Percentiles rank a stretch among this genome's conserved stretches.
Evolutionary conservation across 2,113 vertebrate species (phyloP).

Genomic region (Mesembrinibis cayennensis): DNA sequence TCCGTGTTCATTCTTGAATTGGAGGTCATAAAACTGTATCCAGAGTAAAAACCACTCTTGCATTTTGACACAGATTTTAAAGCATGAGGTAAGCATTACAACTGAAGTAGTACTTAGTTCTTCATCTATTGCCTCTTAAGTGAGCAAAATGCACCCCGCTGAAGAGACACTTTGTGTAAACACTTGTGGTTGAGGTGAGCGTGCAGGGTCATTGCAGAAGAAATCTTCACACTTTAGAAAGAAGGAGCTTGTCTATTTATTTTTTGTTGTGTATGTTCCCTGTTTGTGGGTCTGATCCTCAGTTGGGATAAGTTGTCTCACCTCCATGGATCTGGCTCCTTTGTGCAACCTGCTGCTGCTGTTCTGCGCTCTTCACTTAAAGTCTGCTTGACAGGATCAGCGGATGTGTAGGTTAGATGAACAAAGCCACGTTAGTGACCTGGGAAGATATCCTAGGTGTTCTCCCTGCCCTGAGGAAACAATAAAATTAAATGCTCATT

Average conservation of each 20-base stretch:
- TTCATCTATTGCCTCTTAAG: background rate
- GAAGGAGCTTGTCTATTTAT: background rate
- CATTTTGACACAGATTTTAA: background rate
- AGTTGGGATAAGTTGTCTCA: background rate
- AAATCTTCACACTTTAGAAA: background rate
- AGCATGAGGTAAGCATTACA: background rate
- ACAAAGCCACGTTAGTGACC: background rate
- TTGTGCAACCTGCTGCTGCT: background rate
- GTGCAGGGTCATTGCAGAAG: background rate
- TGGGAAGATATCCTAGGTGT: background rate
- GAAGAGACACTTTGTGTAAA: background rate
- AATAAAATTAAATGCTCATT: background rate
- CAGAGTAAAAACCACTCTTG: background rate
- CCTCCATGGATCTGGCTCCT: background rate
- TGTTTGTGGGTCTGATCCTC: background rate
- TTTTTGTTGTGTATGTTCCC: background rate
- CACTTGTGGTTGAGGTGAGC: background rate
- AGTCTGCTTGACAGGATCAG: background rate
- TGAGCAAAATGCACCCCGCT: background rate
- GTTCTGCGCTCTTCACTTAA: background rate
- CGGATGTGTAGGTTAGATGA: background rate
- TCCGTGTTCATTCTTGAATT: fast-evolving
- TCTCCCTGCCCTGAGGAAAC: background rate
- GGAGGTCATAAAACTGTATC: background rate
- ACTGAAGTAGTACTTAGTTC: background rate